Conservation (phyloP, 1,140 invertebrate genomes). For the Macrobrachium nipponense region DNA sequence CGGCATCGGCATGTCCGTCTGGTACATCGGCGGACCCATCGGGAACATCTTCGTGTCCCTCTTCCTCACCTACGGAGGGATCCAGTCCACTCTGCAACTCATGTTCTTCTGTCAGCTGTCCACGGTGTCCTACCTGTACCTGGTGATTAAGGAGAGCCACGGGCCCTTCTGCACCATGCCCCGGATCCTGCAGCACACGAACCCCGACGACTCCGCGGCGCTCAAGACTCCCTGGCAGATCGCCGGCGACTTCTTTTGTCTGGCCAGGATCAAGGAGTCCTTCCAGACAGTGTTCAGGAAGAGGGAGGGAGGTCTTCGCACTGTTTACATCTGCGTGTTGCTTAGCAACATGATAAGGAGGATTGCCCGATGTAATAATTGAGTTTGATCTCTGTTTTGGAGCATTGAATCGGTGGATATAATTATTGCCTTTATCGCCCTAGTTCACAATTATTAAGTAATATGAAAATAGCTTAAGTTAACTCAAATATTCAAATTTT, state of each 20-base stretch:
- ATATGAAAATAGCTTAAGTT: no score
- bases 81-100: constrained; percentile 32
- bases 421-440: no score
- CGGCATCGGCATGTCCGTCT: constrained; percentile 47
- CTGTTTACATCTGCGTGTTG: constrained; percentile 29
- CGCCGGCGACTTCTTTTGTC: constrained; percentile 40
- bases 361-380: constrained; percentile 44
- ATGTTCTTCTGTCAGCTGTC: constrained; percentile 28
- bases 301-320: constrained; percentile 33
- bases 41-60: constrained; percentile 35
- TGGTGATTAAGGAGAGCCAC: constrained; percentile 50
- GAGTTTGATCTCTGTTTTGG: neutral
- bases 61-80: constrained; percentile 22
- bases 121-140: constrained; percentile 35
- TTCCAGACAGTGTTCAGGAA: constrained; percentile 51
- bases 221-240: neutral
- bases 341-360: constrained; percentile 49
- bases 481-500: no score
- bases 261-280: constrained; percentile 19
- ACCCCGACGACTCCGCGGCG: neutral
- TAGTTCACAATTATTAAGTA: no score
- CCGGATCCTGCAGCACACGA: constrained; percentile 1
- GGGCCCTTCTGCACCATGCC: constrained; percentile 27
- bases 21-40: constrained; percentile 55
- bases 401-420: no score